phyloP scores from a whole-genome alignment of 37 sponge, comb jelly and placozoan genomes.

The Corticium candelabrum region DNA sequence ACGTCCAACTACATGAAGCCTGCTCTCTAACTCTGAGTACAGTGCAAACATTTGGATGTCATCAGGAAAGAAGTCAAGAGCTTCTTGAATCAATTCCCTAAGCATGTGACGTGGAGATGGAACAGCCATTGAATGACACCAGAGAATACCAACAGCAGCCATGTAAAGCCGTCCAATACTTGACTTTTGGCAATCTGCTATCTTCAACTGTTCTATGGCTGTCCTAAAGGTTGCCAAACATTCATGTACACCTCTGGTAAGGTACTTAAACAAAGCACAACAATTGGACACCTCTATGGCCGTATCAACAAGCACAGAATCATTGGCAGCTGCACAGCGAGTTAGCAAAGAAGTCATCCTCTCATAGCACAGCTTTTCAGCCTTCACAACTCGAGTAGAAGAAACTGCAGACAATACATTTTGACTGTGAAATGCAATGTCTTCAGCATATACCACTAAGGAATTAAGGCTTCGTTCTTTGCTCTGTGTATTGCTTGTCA shows the following conservation, averaged over 20 bases:
- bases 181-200: too few relatives aligned
- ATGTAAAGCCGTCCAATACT: not conserved
- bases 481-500: not conserved
- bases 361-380: not conserved
- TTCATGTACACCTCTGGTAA: slow-evolving; percentile 14
- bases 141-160: not conserved
- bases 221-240: not conserved
- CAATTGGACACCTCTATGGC: slow-evolving; percentile 7
- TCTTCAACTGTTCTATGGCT: too few relatives aligned
- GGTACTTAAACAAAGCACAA: slow-evolving; percentile 36
- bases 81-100: slow-evolving; percentile 15
- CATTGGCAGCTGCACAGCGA: not conserved
- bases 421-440: not conserved
- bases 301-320: not conserved
- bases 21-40: slow-evolving; percentile 29
- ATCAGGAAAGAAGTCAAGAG: slow-evolving; percentile 38
- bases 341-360: too few relatives aligned
- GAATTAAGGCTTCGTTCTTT: not conserved
- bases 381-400: not conserved
- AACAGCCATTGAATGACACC: not conserved
- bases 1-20: slow-evolving; percentile 21
- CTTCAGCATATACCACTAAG: not conserved
- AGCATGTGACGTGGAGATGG: slow-evolving; percentile 19
- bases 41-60: slow-evolving; percentile 20
- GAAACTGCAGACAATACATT: not conserved